Base-by-base conservation (phyloP, 2,113 vertebrate genomes). In the Rhodinocichla rosea region DNA sequence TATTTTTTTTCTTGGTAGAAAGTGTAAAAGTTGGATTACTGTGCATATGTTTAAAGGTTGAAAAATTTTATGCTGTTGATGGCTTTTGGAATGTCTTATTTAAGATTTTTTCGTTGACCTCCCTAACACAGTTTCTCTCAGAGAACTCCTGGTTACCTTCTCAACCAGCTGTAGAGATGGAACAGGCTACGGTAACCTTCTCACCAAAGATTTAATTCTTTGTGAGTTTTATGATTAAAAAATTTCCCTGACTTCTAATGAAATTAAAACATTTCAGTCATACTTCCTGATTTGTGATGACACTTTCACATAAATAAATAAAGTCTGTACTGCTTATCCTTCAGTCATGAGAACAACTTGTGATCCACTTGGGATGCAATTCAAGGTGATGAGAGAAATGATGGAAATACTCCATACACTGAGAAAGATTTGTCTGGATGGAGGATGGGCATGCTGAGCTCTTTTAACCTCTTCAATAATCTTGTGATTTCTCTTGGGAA, bases 141-240 rank as follows among this genome's bases (percentile, higher is more conserved):
- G 42, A 76, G 89, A 83, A n/a, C 3, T 64, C 27, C 27, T 96
- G 63, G 16, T 96, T 55, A 89, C 79, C 44, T 77, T 97, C 35
- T 55, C 49, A 56, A 67, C 56, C 47, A 65, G 37, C 24, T 81
- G 75, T 78, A 87, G 91, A 68, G 76, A 90, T 71, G 60, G 52
- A 95, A 94, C 32, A 73, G 24, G 26, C 73, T 93, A 88, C 20
- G 91, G 70, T 81, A 97, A 97, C 47, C 53, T 96, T 89, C 90
- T 97, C 47, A 90, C 33, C 23, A 97, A 96, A 62, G 52, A 85
- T 83, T 94, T 98, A 89, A 95, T 95, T 82, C 14, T 40, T 26
- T 91, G 70, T 93, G 62, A 44, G 39, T 97, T 97, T 97, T 96
- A 92, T 92, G 87, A 93, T 91, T 91, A 90, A 95, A 97, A 83